Conservation (phyloP, 1,140 invertebrate genomes). For the Acyrthosiphon pisum region DNA sequence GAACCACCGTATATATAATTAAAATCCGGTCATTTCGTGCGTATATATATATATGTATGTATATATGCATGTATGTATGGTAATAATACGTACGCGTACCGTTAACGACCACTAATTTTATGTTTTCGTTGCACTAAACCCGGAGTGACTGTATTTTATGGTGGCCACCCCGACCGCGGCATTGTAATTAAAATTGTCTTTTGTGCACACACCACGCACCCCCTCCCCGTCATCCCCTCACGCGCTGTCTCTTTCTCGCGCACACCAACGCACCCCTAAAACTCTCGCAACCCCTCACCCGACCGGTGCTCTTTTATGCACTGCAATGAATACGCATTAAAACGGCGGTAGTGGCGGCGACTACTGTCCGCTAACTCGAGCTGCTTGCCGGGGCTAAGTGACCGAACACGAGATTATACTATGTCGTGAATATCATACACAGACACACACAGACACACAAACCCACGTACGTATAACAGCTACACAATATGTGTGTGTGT, state of each 20-base stretch:
- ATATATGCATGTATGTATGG: neutral
- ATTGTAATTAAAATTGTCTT: slow-evolving; percentile 55
- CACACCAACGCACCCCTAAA: neutral
- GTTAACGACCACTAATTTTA: slow-evolving; percentile 55
- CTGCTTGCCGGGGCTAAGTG: neutral
- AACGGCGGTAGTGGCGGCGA: neutral
- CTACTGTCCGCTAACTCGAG: neutral
- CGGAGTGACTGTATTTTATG: slow-evolving; percentile 46
- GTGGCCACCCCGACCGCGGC: neutral
- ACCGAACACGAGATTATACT: slow-evolving; percentile 33
- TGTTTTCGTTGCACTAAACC: slow-evolving; percentile 50
- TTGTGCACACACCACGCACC: neutral
- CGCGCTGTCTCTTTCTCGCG: neutral
- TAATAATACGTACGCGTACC: slow-evolving; percentile 16
- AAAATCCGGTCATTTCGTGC: slow-evolving; percentile 38
- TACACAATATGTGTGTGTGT: neutral
- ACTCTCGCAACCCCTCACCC: neutral
- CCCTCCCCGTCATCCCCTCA: neutral
- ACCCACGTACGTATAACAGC: no score
- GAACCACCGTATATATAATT: slow-evolving; percentile 31
- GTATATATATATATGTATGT: neutral
- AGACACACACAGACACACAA: neutral
- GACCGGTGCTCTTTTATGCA: neutral
- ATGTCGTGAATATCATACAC: neutral
- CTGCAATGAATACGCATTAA: slow-evolving; percentile 43